Evolutionary conservation across 1,140 invertebrate species (phyloP), one percentile per base, ranked within the genome.

Genomic region (Rhagoletis zephyria): DNA sequence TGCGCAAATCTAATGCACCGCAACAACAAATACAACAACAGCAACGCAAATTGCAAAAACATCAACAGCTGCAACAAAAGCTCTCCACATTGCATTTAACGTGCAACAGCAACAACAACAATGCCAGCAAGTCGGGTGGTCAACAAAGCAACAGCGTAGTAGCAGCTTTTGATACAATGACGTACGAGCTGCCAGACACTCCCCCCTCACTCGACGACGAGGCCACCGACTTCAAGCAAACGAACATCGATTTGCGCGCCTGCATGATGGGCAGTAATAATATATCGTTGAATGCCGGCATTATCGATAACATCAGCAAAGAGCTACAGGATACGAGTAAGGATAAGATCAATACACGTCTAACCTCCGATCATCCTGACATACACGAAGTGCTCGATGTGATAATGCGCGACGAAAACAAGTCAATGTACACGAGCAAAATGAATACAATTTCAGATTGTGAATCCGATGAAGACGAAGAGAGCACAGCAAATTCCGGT

Each of bases 191-290:
- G 9, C 89, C 90, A 5, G 91, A 92, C 45, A 90, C 90, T 19
- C 89, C 89, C 0, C 88, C 89, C 48, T 91, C 91, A 81, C 85
- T 90, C 0, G 88, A 87, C 85, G 90, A 91, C 70, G 91, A 90
- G 63, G 61, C 87, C 14, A 77, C 88, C 61, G 64, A 90, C 0
- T 90, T 89, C 16, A 91, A 92, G 70, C 88, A 88, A 0, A 92
- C 93, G 64, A 90, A 89, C 61, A 91, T 92, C 9, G 92, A 93
- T 64, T 88, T 93, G 70, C 63, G 89, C 0, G 92, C 92, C 89
- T 93, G 92, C 81, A 87, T 93, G 5, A 92, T 90, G 89, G 91
- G 92, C 67, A 93, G 92, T 88, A 93, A 93, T 87, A 92, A 92
- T 14, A 92, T 93, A 2, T 89, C 90, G 3, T 61, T 92, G 63